Conservation (phyloP, 2,797 vertebrate species). For the Myiothlypis coronata region DNA sequence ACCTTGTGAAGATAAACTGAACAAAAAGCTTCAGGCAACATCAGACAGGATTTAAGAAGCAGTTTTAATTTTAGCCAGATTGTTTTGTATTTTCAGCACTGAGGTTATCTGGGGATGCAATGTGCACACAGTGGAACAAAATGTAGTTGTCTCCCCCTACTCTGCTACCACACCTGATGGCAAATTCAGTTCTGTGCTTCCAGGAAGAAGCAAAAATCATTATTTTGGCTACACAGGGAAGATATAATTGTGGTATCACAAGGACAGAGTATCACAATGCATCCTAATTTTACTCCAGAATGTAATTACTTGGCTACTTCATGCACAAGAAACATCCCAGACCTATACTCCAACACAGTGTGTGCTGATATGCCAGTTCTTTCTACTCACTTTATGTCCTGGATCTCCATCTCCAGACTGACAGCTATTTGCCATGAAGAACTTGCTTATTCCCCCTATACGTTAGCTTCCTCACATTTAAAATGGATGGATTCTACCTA, state of each 20-base stretch:
- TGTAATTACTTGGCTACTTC: neutral
- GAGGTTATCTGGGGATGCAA: slow-evolving; percentile 55
- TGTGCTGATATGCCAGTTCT: neutral
- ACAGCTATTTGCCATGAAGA: neutral
- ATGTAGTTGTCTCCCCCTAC: neutral
- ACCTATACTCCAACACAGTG: neutral
- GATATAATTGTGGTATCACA: neutral
- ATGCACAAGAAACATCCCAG: neutral
- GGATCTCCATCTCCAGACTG: neutral
- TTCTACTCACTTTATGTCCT: neutral
- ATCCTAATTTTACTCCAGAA: neutral
- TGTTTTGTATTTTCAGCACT: slow-evolving; percentile 35
- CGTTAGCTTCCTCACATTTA: neutral
- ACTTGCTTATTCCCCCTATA: neutral
- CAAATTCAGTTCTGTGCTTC: neutral
- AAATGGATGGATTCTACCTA: neutral
- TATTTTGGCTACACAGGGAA: neutral
- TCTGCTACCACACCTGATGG: neutral
- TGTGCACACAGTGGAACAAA: slow-evolving; percentile 14
- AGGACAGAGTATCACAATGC: neutral
- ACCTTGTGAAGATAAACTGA: slow-evolving; percentile 45
- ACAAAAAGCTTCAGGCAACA: slow-evolving; percentile 50
- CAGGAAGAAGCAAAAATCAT: neutral
- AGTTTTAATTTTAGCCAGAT: slow-evolving; percentile 72
- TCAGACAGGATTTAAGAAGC: slow-evolving; percentile 59